phyloP scores from a whole-genome alignment of 2,113 vertebrate species.

The Rhea americana region DNA sequence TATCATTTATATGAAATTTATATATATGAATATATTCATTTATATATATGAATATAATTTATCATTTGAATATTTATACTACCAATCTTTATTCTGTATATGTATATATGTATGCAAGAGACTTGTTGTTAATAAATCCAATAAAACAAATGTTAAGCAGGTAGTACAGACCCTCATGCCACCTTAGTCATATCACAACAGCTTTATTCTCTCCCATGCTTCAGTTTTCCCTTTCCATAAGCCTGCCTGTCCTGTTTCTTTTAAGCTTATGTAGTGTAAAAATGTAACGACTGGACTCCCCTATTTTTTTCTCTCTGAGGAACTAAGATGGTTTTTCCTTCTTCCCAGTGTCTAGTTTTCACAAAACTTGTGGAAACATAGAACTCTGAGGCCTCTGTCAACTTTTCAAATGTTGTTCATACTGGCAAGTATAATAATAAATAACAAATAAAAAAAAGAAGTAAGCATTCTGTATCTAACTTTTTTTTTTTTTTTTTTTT shows the following conservation, averaged over 20 bases:
- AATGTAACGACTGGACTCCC: not conserved
- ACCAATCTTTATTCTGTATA: not conserved
- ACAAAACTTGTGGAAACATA: not conserved
- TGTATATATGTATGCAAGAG: not conserved
- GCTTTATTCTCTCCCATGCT: not conserved
- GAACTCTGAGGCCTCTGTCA: not conserved
- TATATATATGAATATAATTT: no score
- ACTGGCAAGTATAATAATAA: no score
- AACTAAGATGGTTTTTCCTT: not conserved
- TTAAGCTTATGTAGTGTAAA: not conserved
- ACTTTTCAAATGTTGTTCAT: no score
- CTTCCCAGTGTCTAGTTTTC: not conserved
- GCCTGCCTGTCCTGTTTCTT: not conserved
- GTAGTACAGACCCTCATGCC: not conserved
- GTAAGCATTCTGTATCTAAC: no score
- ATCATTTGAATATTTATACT: not conserved
- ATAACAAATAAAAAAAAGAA: no score
- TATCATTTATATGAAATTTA: no score
- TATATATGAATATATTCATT: no score
- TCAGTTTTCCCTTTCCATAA: not conserved
- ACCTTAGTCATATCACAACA: not conserved
- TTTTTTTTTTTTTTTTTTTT: no score
- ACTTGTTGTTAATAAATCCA: not conserved
- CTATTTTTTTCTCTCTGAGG: not conserved
- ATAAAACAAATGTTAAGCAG: not conserved